Evolutionary conservation across 1,140 invertebrate species (phyloP), one percentile per base, ranked within the genome.

Genomic region (Penaeus japonicus): DNA sequence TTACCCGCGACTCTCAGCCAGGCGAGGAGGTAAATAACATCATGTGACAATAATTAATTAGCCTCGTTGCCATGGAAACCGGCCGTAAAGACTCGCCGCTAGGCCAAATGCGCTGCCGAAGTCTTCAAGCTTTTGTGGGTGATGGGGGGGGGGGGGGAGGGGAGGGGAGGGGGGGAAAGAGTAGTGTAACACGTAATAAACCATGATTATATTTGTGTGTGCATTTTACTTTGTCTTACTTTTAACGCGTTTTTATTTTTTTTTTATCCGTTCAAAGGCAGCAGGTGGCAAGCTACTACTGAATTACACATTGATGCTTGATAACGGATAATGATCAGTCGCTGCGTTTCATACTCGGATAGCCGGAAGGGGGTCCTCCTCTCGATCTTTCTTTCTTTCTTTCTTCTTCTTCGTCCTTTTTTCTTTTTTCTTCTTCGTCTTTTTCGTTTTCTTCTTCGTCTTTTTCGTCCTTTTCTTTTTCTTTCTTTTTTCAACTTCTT

Each of bases 1-100:
- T 89, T 89, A 89, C 89, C 39, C 77, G 47, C 53, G 84, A 87
- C 89, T 86, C 89, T 86, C 81, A 80, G 81, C 84, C 79, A 80
- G 89, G 89, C 84, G 84, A 80, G 84, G 80, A 79, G 84, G 89
- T 89, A 89, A 89, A 89, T 89, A 89, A 89, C 89, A 87, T 87
- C 89, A 86, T 86, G 89, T 89, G 89, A 89, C 89, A 89, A 89
- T 89, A 89, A 89, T 89, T 89, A 89, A 89, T 89, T 89, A 89
- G 89, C 84, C 85, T 83, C 84, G 89, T 89, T 87, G 85, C 84
- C 85, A 89, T 89, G 89, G 84, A 82, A 84, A 89, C 89, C 57
- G 20, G 81, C 81, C 81, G 87, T 84, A 89, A 88, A 88, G 86
- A 88, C 79, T 83, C 79, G 53, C 47, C 65, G 86, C 24, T 57